Evolutionary conservation across 2,797 vertebrate species (phyloP), one percentile per base, ranked within the genome.

Genomic region (Aulostomus chinensis): DNA sequence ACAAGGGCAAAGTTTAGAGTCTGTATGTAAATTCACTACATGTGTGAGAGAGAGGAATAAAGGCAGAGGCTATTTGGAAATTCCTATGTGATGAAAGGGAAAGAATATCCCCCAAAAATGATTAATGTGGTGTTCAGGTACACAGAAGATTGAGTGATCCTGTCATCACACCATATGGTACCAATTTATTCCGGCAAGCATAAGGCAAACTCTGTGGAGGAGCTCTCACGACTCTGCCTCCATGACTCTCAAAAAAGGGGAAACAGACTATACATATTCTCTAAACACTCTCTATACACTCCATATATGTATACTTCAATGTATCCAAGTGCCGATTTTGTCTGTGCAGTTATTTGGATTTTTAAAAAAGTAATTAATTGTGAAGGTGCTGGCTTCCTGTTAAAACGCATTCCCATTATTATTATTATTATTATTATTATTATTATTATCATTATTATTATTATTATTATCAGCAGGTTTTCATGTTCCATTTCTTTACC

Each of bases 41-140:
- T 88, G 84, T 88, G 88, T 87, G 81, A 80, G 83, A 84, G 83
- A 81, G 83, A 84, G 83, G 80, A 88, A 87, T 83, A 83, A 88
- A 83, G 78, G 73, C 68, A 79, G 59, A 72, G 80, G 74, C 76
- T 86, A 85, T 88, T 89, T 89, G 84, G 78, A 90, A 89, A 90
- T 90, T 89, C 88, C 85, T 87, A 78, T 84, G 86, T 90, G 88
- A 91, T 92, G 89, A 92, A 91, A 91, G 86, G 76, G 73, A 87
- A 87, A 89, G 85, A 89, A 90, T 90, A 87, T 86, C 82, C 88
- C 80, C 80, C 84, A 73, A 88, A 89, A 91, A 90, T 91, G 90
- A 91, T 93, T 90, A 92, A 90, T 93, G 89, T 89, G 88, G 87
- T 91, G 88, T 89, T 89, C 86, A 91, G 90, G 88, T 91, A 88